phyloP scores from a whole-genome alignment of 2,888 invertebrate genomes.

The Girardia tigrina region DNA sequence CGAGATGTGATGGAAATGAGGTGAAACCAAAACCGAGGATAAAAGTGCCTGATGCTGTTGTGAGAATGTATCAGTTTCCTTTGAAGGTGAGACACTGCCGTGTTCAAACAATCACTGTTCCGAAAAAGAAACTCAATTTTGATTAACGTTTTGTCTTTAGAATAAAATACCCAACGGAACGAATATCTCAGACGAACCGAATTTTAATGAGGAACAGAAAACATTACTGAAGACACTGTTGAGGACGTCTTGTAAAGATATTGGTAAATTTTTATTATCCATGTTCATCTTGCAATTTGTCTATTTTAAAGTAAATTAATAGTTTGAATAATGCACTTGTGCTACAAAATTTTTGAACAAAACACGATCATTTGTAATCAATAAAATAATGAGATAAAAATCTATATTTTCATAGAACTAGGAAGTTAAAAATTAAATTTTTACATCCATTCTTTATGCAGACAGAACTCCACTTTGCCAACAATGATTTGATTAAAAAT shows the following conservation, averaged over 20 bases:
- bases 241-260: conserved; percentile 4
- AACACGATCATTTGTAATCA: too few relatives aligned
- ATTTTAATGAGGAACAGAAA: not conserved
- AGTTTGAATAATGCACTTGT: not conserved
- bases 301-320: not conserved
- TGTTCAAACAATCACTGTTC: too few relatives aligned
- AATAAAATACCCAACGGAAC: not conserved
- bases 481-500: too few relatives aligned
- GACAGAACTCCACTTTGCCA: too few relatives aligned
- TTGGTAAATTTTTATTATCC: not conserved
- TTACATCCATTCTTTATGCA: too few relatives aligned
- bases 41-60: conserved; percentile 1
- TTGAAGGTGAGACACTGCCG: not conserved
- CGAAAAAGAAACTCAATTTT: not conserved
- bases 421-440: too few relatives aligned
- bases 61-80: not conserved
- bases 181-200: not conserved
- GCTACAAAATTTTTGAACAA: too few relatives aligned
- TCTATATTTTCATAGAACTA: too few relatives aligned
- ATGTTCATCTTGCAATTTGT: not conserved
- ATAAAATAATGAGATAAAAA: too few relatives aligned
- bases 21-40: not conserved
- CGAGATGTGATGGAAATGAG: not conserved
- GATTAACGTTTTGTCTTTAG: too few relatives aligned
- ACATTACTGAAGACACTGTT: not conserved